Percentiles rank a stretch among this genome's conserved stretches.
phyloP scores from a whole-genome alignment of 2,113 vertebrate species.

The Larimichthys polyactis region DNA sequence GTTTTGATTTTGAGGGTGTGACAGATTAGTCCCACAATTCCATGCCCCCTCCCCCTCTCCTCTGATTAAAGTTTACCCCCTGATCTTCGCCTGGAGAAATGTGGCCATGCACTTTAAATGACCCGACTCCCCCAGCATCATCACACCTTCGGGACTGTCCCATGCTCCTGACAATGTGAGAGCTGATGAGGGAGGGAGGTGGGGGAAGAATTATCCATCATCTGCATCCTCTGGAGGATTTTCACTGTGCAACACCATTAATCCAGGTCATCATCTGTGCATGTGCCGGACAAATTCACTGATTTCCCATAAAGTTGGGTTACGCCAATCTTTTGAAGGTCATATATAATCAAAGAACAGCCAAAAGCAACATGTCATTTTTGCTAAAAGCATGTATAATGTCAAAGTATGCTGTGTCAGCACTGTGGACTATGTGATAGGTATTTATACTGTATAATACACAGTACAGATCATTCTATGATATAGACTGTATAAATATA shows the following conservation, averaged over 20 bases:
- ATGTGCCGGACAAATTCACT: neutral
- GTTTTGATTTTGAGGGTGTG: slow-evolving; percentile 26
- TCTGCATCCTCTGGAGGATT: slow-evolving; percentile 11
- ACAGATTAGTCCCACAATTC: slow-evolving; percentile 51
- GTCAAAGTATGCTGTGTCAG: neutral
- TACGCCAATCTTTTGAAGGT: slow-evolving; percentile 4
- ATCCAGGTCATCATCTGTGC: slow-evolving; percentile 6
- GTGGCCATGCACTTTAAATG: slow-evolving; percentile 64
- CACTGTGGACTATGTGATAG: neutral
- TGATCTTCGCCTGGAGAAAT: slow-evolving; percentile 45
- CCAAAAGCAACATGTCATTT: neutral
- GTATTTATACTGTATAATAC: slow-evolving; percentile 2
- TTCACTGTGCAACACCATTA: neutral
- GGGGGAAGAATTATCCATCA: neutral
- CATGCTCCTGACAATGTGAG: slow-evolving; percentile 7
- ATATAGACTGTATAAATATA: neutral
- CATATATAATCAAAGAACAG: slow-evolving; percentile 7
- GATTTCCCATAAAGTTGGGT: neutral
- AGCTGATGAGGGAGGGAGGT: slow-evolving; percentile 1
- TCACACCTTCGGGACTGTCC: slow-evolving; percentile 21
- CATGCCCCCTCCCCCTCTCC: neutral
- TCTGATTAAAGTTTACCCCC: slow-evolving; percentile 32
- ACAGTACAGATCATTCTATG: no score
- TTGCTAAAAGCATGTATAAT: neutral
- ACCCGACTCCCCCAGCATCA: slow-evolving; percentile 18